Conservation (phyloP, 1,140 invertebrate genomes). For the Sinonovacula constricta region DNA sequence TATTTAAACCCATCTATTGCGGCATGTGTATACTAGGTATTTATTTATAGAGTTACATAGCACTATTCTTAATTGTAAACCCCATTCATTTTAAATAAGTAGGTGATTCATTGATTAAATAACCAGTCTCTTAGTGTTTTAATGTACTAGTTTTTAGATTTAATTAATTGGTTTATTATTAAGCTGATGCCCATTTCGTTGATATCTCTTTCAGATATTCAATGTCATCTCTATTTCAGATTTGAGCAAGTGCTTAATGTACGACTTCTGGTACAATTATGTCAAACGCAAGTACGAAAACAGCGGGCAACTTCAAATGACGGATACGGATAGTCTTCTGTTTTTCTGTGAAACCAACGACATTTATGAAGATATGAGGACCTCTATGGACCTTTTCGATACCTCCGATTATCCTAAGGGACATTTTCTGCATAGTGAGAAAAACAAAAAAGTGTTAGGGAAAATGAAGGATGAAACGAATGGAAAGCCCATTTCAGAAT, state of each 20-base stretch:
- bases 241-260: constrained; percentile 56
- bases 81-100: too few relatives aligned
- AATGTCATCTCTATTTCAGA: constrained; percentile 12
- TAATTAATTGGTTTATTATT: background rate
- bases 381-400: constrained; percentile 35
- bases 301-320: constrained; percentile 65
- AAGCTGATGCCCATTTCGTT: background rate
- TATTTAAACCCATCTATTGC: constrained; percentile 64
- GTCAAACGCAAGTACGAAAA: constrained; percentile 63
- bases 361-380: constrained; percentile 75
- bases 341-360: constrained; percentile 75
- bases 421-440: constrained; percentile 41
- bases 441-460: constrained; percentile 79
- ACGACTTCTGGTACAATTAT: constrained; percentile 66
- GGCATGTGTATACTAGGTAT: constrained; percentile 63
- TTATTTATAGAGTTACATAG: background rate
- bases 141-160: constrained; percentile 29
- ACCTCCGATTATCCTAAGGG: constrained; percentile 49
- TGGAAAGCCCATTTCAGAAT: constrained; percentile 54
- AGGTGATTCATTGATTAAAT: too few relatives aligned
- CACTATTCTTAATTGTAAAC: background rate
- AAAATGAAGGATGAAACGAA: constrained; percentile 80
- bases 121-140: background rate
- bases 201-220: too few relatives aligned
- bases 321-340: constrained; percentile 78